A percentile compares a stretch with the other conserved stretches of the same genome.
phyloP scores from a whole-genome alignment of 2,888 invertebrate species.

The Drosophila yooni region DNA sequence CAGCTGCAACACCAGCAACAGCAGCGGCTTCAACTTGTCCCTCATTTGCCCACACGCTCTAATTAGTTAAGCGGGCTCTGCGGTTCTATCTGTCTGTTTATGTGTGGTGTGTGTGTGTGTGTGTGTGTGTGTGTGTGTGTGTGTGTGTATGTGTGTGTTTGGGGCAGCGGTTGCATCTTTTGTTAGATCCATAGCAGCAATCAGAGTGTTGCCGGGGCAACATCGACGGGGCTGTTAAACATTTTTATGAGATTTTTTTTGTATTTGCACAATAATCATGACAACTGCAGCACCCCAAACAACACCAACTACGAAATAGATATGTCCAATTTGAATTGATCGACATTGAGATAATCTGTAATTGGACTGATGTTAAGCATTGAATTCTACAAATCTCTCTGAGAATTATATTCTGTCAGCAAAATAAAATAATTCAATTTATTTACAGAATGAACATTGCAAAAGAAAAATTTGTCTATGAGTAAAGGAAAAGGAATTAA shows the following conservation, averaged over 20 bases:
- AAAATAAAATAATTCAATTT: not conserved
- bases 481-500: not conserved
- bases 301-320: not conserved
- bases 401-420: not conserved
- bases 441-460: not conserved
- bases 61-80: constrained; percentile 65
- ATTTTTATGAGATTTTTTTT: constrained; percentile 52
- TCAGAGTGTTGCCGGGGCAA: constrained; percentile 65
- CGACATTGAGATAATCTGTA: constrained; percentile 32
- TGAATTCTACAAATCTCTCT: not conserved
- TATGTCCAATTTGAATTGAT: constrained; percentile 8
- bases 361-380: too few species aligned
- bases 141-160: constrained; percentile 13
- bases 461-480: not conserved
- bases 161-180: constrained; percentile 66
- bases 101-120: constrained; percentile 2
- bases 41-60: constrained; percentile 56
- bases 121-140: not conserved
- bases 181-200: constrained; percentile 56
- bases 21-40: constrained; percentile 25
- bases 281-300: constrained; percentile 37
- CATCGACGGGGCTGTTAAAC: constrained; percentile 32
- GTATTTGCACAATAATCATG: constrained; percentile 68
- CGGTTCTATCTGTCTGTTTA: constrained; percentile 3
- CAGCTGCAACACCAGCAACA: constrained; percentile 11